These are phyloP conservation scores for Leptatherina wallacei DNA, from an alignment of 2,797 vertebrate genomes.

Conservation along the genomic window DNA sequence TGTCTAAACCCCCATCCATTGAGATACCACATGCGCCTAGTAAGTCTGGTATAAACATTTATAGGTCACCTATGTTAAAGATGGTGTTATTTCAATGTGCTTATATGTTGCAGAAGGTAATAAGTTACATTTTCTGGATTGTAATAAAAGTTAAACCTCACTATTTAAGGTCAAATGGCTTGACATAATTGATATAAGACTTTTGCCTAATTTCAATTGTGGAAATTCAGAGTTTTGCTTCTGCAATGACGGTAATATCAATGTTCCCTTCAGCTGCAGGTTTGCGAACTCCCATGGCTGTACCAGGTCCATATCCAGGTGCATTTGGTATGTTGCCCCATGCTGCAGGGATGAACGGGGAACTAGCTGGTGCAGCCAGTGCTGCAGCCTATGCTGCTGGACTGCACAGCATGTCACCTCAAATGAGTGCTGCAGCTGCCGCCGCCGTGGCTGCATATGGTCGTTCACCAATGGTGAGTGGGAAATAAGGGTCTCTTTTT, in stretches of 20 bases:
- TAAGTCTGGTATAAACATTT: constrained; percentile 65
- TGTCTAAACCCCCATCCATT: constrained; percentile 92
- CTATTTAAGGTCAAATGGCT: not conserved
- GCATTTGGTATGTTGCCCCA: constrained; percentile 95
- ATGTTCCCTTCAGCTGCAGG: constrained; percentile 84
- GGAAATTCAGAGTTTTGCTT: not conserved
- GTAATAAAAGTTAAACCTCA: not conserved
- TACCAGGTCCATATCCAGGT: constrained; percentile 90
- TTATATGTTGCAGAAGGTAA: not conserved
- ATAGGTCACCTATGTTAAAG: not conserved
- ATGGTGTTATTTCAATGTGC: not conserved
- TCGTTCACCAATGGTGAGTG: constrained; percentile 92
- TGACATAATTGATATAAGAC: not conserved
- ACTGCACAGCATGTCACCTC: constrained; percentile 95
- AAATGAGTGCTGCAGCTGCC: constrained; percentile 93
- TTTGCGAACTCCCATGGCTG: constrained; percentile 90
- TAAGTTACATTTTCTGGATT: not conserved
- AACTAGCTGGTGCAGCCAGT: constrained; percentile 89
- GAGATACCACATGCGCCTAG: constrained; percentile 93
- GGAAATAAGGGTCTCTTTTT: not conserved
- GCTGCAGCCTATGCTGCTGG: constrained; percentile 90
- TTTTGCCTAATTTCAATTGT: not conserved
- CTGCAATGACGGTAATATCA: not conserved
- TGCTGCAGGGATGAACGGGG: constrained; percentile 92
- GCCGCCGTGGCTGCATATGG: constrained; percentile 94